Base-by-base conservation (phyloP, 2,797 vertebrate species). In the Bovichtus variegatus region DNA sequence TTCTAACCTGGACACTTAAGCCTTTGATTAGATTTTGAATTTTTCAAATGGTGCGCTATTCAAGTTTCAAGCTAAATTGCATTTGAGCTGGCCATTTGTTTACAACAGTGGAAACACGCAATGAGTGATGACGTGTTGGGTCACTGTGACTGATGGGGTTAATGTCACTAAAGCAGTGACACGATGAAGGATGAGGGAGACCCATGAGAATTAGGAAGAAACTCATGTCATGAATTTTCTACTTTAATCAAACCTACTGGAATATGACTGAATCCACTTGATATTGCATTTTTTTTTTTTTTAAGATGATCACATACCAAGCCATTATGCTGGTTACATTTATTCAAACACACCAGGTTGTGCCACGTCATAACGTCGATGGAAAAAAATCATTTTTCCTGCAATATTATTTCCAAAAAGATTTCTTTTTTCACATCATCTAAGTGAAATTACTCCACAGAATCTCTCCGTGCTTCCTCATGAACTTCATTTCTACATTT, bases 81-180 rank as follows among this genome's bases (percentile, higher is more conserved):
- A 95, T 96, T 95, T 95, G 91, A 93, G 91, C 85, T 86, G 87
- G 87, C 94, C 93, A 94, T 95, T 95, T 95, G 92, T 94, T 95
- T 25, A 7, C 66, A 69, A 41, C 27, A 44, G 61, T 34, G 65
- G 72, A 73, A 76, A 62, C 49, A 81, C 67, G 41, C 60, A 10
- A 25, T 83, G 80, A 89, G 40, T 50, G 69, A 84, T 71, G 82
- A 71, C 16, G 11, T 40, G 49, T 23, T 76, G 38, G 70, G 71
- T 93, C 93, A 82, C 92, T 78, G 75, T 94, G 93, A 95, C 95
- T 95, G 96, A 96, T 96, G 95, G 92, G 93, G 94, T 96, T 95
- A 95, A 72, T 74, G 73, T 59, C 70, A 74, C 61, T 55, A 44
- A 70, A 72, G 88, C 91, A 76, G 90, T 94, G 95, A 95, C 95